These are phyloP conservation scores for Diglossa cyanea DNA, from an alignment of 2,797 vertebrate genomes.

Conservation along the genomic window DNA sequence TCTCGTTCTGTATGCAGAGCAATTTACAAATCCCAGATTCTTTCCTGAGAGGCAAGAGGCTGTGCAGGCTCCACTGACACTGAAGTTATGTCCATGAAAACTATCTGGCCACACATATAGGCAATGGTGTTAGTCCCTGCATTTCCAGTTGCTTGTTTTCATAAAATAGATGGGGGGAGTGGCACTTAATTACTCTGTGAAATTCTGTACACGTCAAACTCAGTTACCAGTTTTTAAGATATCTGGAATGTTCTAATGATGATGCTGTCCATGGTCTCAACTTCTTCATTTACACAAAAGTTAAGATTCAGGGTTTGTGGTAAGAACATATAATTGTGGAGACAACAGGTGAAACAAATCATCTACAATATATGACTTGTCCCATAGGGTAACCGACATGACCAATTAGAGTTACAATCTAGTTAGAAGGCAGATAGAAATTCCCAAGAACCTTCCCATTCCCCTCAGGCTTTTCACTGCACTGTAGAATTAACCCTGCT, in stretches of 20 bases:
- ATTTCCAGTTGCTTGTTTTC: not conserved
- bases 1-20: not conserved
- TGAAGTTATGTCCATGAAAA: not conserved
- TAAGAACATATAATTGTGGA: not conserved
- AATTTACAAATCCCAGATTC: not conserved
- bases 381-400: not conserved
- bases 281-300: not conserved
- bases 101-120: rapidly evolving
- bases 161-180: not conserved
- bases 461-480: not conserved
- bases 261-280: not conserved
- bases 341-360: not conserved
- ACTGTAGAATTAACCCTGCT: not conserved
- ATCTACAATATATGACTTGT: not conserved
- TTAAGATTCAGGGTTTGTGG: not conserved
- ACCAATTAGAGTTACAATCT: not conserved
- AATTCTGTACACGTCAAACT: not conserved
- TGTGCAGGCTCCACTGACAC: not conserved
- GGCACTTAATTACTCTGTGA: not conserved
- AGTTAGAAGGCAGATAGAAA: not conserved
- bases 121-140: not conserved
- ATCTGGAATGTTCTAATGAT: not conserved
- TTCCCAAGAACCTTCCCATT: not conserved
- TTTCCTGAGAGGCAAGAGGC: not conserved
- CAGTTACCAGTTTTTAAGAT: not conserved